phyloP scores from a whole-genome alignment of 1,140 invertebrate genomes.

The Platyscapa corneri region DNA sequence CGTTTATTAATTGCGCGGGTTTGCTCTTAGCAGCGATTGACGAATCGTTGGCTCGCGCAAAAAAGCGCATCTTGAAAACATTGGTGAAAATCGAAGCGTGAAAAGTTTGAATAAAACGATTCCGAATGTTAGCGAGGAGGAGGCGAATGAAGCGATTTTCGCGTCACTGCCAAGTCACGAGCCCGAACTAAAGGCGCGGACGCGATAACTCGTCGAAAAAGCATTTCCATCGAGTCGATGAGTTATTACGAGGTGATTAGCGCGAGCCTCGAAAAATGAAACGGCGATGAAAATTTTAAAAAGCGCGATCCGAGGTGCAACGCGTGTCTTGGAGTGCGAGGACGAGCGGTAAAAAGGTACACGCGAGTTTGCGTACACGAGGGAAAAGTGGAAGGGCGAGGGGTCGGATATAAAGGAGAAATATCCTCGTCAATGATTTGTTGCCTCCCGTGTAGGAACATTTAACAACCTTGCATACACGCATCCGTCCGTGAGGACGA shows the following conservation, averaged over 20 bases:
- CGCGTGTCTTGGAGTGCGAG: neutral
- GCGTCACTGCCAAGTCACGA: no score
- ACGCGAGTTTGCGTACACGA: neutral
- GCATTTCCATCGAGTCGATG: no score
- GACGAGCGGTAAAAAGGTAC: neutral
- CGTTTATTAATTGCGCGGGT: no score
- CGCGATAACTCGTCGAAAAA: no score
- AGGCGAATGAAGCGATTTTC: no score
- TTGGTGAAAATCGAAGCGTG: no score
- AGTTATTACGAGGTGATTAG: neutral
- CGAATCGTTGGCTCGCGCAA: no score
- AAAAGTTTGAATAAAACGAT: no score
- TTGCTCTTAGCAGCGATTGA: no score
- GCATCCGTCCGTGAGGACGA: neutral
- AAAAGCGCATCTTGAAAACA: no score
- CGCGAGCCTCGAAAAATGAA: neutral
- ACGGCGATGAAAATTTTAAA: neutral
- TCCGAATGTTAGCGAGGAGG: no score
- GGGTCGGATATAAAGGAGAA: neutral
- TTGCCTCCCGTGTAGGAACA: constrained; percentile 34
- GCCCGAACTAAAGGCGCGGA: no score
- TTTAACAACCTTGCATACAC: neutral
- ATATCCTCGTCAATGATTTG: constrained; percentile 43
- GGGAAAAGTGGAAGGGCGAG: neutral
- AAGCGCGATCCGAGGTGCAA: neutral